A percentile compares a stretch with the other conserved stretches of the same genome.
Conservation (phyloP, 2,113 vertebrate genomes). For the Rostratula benghalensis region DNA sequence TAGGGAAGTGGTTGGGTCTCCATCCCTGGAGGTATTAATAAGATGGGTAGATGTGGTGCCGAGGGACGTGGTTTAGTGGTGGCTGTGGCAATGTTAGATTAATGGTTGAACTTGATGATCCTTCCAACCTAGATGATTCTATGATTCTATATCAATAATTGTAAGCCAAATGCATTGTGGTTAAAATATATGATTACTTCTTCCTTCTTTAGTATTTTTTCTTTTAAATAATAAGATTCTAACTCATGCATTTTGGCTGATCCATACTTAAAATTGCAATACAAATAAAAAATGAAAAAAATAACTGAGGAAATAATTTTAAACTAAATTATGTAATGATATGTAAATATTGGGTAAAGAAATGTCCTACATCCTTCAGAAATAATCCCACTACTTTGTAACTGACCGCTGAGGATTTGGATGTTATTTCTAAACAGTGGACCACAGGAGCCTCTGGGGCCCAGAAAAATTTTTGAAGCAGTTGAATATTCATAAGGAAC, state of each 20-base stretch:
- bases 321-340: background rate
- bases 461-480: background rate
- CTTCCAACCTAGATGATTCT: background rate
- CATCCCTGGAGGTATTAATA: background rate
- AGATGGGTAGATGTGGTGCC: background rate
- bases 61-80: background rate
- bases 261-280: background rate
- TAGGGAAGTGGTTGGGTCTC: background rate
- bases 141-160: background rate
- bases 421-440: background rate
- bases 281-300: background rate
- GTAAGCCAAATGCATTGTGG: background rate
- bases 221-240: background rate
- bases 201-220: background rate
- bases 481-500: background rate
- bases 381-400: background rate
- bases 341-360: background rate
- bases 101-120: background rate
- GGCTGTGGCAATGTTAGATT: background rate
- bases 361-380: background rate
- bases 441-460: background rate
- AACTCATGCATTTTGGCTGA: background rate
- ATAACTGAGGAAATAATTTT: background rate
- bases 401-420: background rate
- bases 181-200: background rate